These are phyloP conservation scores for Petaurus breviceps DNA, from an alignment of 2,113 vertebrate species.

Conservation along the genomic window DNA sequence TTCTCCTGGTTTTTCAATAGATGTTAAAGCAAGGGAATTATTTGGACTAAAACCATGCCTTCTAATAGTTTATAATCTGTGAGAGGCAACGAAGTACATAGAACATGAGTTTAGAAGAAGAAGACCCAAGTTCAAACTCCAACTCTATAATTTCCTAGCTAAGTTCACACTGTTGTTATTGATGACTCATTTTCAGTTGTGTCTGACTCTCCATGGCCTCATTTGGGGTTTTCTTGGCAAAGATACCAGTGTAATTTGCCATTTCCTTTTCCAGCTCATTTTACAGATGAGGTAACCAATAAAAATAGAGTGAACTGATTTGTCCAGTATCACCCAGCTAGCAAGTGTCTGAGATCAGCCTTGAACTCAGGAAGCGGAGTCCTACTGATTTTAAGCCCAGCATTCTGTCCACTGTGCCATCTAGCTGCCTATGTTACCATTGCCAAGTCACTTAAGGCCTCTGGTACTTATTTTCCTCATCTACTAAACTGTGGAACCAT, in stretches of 20 bases:
- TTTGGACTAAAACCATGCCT: background rate
- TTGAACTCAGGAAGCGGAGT: background rate
- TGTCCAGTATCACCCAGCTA: background rate
- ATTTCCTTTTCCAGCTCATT: background rate
- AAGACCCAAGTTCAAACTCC: background rate
- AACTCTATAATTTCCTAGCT: background rate
- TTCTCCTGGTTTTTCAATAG: constrained; percentile 12
- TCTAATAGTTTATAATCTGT: constrained; percentile 7
- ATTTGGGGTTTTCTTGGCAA: background rate
- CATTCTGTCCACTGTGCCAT: background rate
- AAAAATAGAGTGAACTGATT: background rate
- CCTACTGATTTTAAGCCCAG: background rate
- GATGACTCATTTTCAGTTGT: background rate
- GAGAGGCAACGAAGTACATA: background rate
- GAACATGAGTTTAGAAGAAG: background rate
- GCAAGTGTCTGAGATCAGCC: background rate
- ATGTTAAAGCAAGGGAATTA: background rate
- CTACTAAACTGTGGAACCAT: background rate
- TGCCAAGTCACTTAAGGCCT: background rate
- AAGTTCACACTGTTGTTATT: background rate
- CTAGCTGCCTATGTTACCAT: background rate
- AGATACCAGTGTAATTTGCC: background rate
- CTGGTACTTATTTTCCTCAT: background rate
- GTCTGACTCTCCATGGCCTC: background rate
- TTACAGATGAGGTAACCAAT: background rate